Evolutionary conservation across 1,140 invertebrate genomes (phyloP).

Genomic region (Caenorhabditis remanei): DNA sequence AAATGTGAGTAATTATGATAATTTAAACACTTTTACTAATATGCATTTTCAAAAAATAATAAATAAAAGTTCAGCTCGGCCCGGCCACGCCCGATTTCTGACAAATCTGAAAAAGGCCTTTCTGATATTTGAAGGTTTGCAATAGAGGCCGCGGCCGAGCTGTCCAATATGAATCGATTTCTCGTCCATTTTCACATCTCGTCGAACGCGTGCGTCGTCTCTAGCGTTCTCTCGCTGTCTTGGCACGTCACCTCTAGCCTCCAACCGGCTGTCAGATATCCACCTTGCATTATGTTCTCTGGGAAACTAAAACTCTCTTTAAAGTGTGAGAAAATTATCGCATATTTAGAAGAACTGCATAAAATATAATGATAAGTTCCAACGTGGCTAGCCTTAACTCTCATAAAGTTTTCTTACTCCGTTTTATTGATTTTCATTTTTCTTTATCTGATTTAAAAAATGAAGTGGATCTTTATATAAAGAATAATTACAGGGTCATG

Average conservation of each 20-base stretch:
- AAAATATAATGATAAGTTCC: no score
- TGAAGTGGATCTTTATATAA: not conserved
- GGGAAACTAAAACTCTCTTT: not conserved
- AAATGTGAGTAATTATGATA: no score
- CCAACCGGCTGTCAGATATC: constrained; percentile 37
- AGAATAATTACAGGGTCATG: constrained; percentile 66
- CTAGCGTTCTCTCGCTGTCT: not conserved
- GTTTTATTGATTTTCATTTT: not conserved
- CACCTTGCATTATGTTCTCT: no score
- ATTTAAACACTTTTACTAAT: no score
- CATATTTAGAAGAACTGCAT: no score
- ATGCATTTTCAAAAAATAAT: no score
- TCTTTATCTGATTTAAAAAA: not conserved
- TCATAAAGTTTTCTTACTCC: no score
- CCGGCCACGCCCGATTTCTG: no score
- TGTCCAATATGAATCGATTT: constrained; percentile 18
- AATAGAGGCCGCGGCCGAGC: constrained; percentile 19
- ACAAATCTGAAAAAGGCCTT: no score
- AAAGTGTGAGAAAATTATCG: not conserved
- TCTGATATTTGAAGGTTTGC: no score
- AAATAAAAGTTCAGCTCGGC: no score
- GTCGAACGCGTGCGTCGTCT: not conserved
- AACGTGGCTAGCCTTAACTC: no score
- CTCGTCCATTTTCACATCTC: constrained; percentile 1
- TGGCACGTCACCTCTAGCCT: constrained; percentile 23